Evolutionary conservation across 2,888 invertebrate genomes (phyloP).

Genomic region (Lepidocyrtoides sp.): DNA sequence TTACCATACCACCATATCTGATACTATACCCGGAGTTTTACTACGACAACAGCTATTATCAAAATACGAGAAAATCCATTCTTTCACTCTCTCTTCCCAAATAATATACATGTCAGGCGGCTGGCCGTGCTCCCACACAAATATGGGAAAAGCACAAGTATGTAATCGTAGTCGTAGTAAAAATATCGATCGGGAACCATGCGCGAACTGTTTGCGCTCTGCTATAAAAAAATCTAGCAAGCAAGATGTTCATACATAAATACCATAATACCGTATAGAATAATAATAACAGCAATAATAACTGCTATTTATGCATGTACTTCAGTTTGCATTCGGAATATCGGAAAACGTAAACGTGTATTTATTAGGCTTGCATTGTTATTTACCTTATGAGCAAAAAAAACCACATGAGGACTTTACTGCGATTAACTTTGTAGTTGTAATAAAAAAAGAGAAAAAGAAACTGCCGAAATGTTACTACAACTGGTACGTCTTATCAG

Average conservation of each 20-base stretch:
- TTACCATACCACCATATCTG: conserved; percentile 11
- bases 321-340: conserved; percentile 28
- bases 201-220: conserved; percentile 79
- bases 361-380: neutral
- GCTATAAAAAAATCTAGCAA: neutral
- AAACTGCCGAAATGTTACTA: neutral
- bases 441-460: conserved; percentile 35
- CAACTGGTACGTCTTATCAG: neutral
- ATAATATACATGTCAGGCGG: conserved; percentile 47
- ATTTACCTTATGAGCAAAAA: conserved; percentile 50
- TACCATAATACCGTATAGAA: too few relatives aligned
- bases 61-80: conserved; percentile 17
- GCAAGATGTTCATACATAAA: neutral
- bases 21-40: conserved; percentile 16
- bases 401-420: conserved; percentile 71
- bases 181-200: conserved; percentile 75
- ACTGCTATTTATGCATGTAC: neutral
- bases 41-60: conserved; percentile 10
- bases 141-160: conserved; percentile 45
- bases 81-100: conserved; percentile 25
- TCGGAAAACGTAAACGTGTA: conserved; percentile 29
- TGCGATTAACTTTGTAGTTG: conserved; percentile 56
- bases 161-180: conserved; percentile 76
- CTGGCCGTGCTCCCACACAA: conserved; percentile 29
- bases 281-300: neutral